phyloP scores from a whole-genome alignment of 1,140 invertebrate species.

The Cyphomyrmex costatus region DNA sequence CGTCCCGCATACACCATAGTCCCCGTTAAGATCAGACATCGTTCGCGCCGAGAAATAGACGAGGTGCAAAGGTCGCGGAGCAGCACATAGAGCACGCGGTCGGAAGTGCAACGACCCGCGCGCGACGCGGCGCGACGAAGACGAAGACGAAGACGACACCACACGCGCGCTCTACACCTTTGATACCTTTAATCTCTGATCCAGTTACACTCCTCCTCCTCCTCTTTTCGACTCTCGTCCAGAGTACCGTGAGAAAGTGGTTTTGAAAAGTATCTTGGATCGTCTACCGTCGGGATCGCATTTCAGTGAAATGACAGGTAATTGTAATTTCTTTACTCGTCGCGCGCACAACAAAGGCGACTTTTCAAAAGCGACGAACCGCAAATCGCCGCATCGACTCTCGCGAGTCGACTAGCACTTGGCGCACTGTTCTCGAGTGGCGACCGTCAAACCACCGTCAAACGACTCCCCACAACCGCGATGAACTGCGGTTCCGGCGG shows the following conservation, averaged over 20 bases:
- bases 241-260: background rate
- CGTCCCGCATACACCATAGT: background rate
- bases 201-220: background rate
- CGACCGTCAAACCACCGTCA: background rate
- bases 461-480: conserved; percentile 39
- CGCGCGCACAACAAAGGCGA: background rate
- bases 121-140: background rate
- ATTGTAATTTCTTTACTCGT: background rate
- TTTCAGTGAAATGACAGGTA: background rate
- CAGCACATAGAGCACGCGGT: conserved; percentile 12
- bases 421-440: background rate
- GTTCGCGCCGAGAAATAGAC: conserved; percentile 12
- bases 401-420: too few species aligned
- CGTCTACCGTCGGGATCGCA: background rate
- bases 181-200: background rate
- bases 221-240: background rate
- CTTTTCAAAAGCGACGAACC: background rate
- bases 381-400: background rate
- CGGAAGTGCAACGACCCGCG: conserved; percentile 55
- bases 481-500: conserved; percentile 6
- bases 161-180: conserved; percentile 5
- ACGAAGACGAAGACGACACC: background rate
- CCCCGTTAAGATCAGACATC: background rate
- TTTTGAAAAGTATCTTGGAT: too few species aligned
- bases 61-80: conserved; percentile 28